phyloP scores from a whole-genome alignment of 2,797 vertebrate genomes.

The Sciurus vulgaris region DNA sequence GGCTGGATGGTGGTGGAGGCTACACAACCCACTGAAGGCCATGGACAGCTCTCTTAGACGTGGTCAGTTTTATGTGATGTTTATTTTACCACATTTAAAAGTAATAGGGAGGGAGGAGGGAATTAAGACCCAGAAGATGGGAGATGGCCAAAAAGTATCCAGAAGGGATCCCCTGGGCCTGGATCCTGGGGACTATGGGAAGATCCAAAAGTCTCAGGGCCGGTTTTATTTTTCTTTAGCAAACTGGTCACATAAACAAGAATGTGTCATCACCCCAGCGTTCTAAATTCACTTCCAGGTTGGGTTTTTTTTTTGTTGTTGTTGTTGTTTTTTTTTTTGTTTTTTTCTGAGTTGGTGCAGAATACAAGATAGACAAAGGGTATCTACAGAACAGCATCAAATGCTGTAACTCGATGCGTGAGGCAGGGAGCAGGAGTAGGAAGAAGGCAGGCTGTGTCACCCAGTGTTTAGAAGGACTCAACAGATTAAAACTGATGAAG shows the following conservation, averaged over 20 bases:
- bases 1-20: not conserved
- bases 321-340: too few species aligned
- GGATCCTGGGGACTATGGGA: not conserved
- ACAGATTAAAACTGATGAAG: not conserved
- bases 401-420: fast-evolving
- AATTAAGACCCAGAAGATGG: not conserved
- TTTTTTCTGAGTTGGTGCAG: not conserved
- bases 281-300: not conserved
- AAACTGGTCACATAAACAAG: not conserved
- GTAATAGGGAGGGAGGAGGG: not conserved
- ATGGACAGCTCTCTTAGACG: not conserved
- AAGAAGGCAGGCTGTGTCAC: fast-evolving
- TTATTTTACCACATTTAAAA: not conserved
- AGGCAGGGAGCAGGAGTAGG: not conserved
- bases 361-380: not conserved
- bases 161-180: not conserved
- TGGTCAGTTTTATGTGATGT: not conserved
- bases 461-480: not conserved
- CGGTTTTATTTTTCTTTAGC: not conserved
- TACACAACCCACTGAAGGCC: too few species aligned
- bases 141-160: not conserved
- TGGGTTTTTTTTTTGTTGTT: too few species aligned
- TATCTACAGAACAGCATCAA: not conserved
- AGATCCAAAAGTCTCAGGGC: not conserved
- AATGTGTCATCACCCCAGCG: not conserved